Base-by-base conservation (phyloP, 2,888 invertebrate species). In the Cantharis lateralis region DNA sequence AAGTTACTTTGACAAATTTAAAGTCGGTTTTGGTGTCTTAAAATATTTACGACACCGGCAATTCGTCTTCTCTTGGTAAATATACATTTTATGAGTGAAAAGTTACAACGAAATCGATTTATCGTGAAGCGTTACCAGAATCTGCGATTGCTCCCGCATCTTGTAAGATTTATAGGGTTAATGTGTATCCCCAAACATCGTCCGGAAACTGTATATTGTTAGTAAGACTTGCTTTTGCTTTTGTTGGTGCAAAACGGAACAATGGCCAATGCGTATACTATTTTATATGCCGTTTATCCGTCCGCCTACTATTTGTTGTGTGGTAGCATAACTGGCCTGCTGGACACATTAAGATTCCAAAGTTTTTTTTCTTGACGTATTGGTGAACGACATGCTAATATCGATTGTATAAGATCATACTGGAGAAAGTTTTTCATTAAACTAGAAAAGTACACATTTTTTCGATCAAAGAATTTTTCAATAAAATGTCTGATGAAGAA, bases 201-300 rank as follows among this genome's bases (percentile, higher is more conserved):
- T 16, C 63, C 70, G 76, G 72, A 73, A 76, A 66, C 70, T 72
- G 76, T 70, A 70, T 28, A 68, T 66, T 66, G 64, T 66, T 66
- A 66, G 64, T 18, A 66, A 24, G 64, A n/a, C 16, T 20, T 66
- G 64, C 64, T 20, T 18, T 16, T 16, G 63, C 32, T 32, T 68
- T 72, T 68, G 71, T 68, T 68, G 15, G 28, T 63, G 70, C 73
- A 76, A 76, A 76, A 64, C 76, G 72, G 64, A 73, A 76, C 72
- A 76, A 48, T 48, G 48, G 48, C 48, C 48, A 48, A 76, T 72
- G 68, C 64, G 64, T 68, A 24, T 24, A 26, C 28, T 48, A 70
- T 70, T 76, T 76, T 69, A 73, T 73, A 76, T 62, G 72, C 28
- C 66, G 72, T 72, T 76, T 70, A 76, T 64, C 70, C 72, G 64